Evolutionary conservation across 2,113 vertebrate genomes (phyloP).

Genomic region (Patagioenas fasciata): DNA sequence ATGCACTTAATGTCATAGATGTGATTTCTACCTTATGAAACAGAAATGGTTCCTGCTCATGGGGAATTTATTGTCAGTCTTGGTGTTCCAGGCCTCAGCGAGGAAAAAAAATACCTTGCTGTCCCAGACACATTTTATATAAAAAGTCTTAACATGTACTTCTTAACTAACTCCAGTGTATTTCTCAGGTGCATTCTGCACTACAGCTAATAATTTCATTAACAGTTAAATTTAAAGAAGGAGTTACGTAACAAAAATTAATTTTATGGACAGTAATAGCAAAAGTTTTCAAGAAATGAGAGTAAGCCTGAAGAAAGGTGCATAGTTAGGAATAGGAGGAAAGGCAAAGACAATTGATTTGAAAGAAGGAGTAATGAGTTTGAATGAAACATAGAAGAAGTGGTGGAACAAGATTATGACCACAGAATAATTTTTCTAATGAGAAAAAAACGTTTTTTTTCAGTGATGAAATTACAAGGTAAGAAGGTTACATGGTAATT

Average conservation of each 20-base stretch:
- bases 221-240: neutral
- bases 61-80: neutral
- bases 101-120: neutral
- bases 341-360: neutral
- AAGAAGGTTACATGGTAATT: neutral
- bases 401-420: neutral
- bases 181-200: neutral
- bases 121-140: neutral
- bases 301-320: neutral
- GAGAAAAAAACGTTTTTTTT: neutral
- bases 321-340: neutral
- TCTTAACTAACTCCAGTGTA: conserved; percentile 1
- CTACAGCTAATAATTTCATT: neutral
- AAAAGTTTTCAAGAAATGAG: neutral
- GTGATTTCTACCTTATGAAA: neutral
- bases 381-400: neutral
- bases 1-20: neutral
- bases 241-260: neutral
- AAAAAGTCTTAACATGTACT: neutral
- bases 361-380: neutral
- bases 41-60: neutral
- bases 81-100: neutral
- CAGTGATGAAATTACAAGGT: neutral
- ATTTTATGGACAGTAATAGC: neutral
- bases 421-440: neutral